Base-by-base conservation (phyloP, 2,888 invertebrate species). In the Chrysotoxum bicinctum region DNA sequence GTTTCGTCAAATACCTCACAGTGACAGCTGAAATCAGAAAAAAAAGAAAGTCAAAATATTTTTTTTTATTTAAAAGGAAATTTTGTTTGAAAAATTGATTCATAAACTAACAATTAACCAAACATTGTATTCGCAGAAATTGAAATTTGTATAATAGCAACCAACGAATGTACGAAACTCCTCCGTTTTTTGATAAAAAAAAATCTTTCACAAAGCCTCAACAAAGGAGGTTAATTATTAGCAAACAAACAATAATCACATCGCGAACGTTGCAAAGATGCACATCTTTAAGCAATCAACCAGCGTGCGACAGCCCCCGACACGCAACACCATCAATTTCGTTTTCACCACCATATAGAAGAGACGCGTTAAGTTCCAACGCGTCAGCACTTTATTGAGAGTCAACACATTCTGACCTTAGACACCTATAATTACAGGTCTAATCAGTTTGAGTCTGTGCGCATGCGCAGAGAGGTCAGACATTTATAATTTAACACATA, bases 1-100 rank as follows among this genome's bases (percentile, higher is more conserved):
- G 93, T 92, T 95, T 95, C 87, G 96, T 96, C 89, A 96, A 93
- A 92, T 96, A 96, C 90, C 96, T 94, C 90, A 96, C 96, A 88
- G 95, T 95, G 89, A 96, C 95, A 90, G 96, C 96, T 96, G 94
- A 88, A 95, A 95, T 50, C 26, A 26, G 37, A 64, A 19, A 62
- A 74, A 62, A 83, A 23, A 54, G 58, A 73, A 72, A 83, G 37
- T 54, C 35, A 30, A 12, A 52, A 30, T 43, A 26, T 43, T 40
- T 43, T 23, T 21, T 14, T 21, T 2, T 23, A 4, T 9, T 23
- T 32, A 14, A 75, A 43, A 52, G 35, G 14, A 37, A 32, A 26
- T 16, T 16, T 23, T 14, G 3, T n/a, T 30, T n/a, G n/a, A 45
- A 30, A 16, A 62, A 62, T 54, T 54, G 6, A 54, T 54, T 54